These are phyloP conservation scores for Nannobrachium achirus DNA, from an alignment of 2,113 vertebrate species.

Conservation along the genomic window DNA sequence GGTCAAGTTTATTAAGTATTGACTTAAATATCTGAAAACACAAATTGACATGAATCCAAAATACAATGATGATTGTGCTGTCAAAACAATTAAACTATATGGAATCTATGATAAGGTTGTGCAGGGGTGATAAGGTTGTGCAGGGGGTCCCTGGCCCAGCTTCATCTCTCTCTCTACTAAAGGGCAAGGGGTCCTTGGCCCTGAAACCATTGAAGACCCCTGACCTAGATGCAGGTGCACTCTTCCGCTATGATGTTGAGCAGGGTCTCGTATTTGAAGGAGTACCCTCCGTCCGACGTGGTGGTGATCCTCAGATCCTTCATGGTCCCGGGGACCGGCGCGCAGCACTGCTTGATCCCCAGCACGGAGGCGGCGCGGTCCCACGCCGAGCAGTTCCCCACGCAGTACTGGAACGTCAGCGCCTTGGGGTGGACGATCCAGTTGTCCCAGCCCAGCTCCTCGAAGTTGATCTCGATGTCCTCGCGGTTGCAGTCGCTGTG, in stretches of 20 bases:
- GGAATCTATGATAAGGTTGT: too few relatives aligned
- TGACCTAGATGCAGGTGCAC: slow-evolving; percentile 86
- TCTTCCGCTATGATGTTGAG: slow-evolving; percentile 91
- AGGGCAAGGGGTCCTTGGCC: too few relatives aligned
- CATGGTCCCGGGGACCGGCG: slow-evolving; percentile 88
- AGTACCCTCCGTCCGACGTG: slow-evolving; percentile 90
- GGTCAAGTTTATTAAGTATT: too few relatives aligned
- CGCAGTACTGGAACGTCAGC: slow-evolving; percentile 91
- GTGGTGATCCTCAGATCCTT: slow-evolving; percentile 87
- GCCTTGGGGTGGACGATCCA: slow-evolving; percentile 91
- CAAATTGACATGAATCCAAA: too few relatives aligned
- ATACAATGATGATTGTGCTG: too few relatives aligned
- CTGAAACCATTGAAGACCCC: too few relatives aligned
- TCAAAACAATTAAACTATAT: too few relatives aligned
- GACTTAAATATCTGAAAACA: too few relatives aligned
- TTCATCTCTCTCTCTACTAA: too few relatives aligned
- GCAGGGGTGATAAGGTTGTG: too few relatives aligned
- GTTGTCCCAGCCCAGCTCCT: slow-evolving; percentile 92
- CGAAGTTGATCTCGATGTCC: slow-evolving; percentile 88
- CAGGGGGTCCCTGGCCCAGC: too few relatives aligned
- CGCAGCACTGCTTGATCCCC: slow-evolving; percentile 87
- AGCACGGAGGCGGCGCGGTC: slow-evolving; percentile 71
- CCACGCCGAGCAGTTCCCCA: slow-evolving; percentile 83
- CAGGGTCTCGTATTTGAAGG: slow-evolving; percentile 90
- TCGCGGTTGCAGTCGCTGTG: slow-evolving; percentile 82